Evolutionary conservation across 37 sponge, comb jelly and placozoan species (phyloP), one percentile per base, ranked within the genome.

Genomic region (Haliclona indistincta): DNA sequence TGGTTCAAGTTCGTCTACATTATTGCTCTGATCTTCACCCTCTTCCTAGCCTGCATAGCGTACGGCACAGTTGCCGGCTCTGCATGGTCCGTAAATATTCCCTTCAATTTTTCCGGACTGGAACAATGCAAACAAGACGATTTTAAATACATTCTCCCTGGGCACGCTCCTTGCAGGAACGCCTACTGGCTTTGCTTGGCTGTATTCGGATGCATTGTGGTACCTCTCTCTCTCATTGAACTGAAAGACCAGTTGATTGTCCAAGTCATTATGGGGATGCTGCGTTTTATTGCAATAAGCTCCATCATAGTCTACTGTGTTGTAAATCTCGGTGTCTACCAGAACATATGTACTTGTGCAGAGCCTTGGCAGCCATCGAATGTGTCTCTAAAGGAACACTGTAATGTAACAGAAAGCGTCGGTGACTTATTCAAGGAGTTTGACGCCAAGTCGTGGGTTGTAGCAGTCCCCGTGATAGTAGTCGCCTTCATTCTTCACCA

Each of bases 401-500:
- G 63, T 63, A 54, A 35, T 10, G 3, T 26, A 11, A 2, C 10
- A 19, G n/a, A n/a, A n/a, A n/a, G n/a, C n/a, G 1, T 44, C 28
- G 34, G 23, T 8, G 51, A 76, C 1, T 44, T 30, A 28, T 68
- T 68, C 2, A 26, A 37, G 6, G 43, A 74, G 45, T 94, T 90
- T 67, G 81, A 87, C 43, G 20, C 67, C n/a, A 54, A 80, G 10
- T 75, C 75, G 17, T 95, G 93, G 96, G 15, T 95, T 30, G 43
- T 64, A 20, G 73, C 85, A 32, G 77, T 95, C 8, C 96, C 96
- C 0, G 84, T 95, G 40, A 82, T 85, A 29, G 76, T 85, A 37
- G 92, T 72, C 63, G 89, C 96, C 39, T 79, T 76, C 22, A 83
- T 88, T 45, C 74, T 88, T 0, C 96, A 95, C 58, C 75, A 78